Conservation (phyloP, 2,113 vertebrate genomes). For the Psophia crepitans region DNA sequence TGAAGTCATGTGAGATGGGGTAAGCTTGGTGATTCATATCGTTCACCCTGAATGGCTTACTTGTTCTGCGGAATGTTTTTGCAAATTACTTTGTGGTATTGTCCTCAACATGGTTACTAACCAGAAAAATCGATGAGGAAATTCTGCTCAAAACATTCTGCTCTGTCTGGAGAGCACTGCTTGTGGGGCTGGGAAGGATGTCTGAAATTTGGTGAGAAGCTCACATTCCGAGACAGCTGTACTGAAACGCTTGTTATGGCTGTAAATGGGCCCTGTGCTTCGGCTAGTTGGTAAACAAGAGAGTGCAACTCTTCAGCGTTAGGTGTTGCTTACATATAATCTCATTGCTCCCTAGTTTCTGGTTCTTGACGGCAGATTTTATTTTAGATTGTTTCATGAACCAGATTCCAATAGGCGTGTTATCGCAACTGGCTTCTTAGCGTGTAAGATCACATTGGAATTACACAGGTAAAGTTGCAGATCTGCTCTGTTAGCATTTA, state of each 20-base stretch:
- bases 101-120: slow-evolving; percentile 11
- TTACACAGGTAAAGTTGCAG: neutral
- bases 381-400: neutral
- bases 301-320: neutral
- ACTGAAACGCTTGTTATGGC: neutral
- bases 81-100: slow-evolving; percentile 42
- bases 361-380: neutral
- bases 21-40: slow-evolving; percentile 33
- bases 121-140: slow-evolving; percentile 31
- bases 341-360: neutral
- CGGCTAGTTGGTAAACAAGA: neutral
- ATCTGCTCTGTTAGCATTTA: neutral
- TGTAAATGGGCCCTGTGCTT: neutral
- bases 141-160: slow-evolving; percentile 19
- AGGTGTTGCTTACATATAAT: neutral
- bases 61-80: slow-evolving; percentile 58
- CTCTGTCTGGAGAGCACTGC: neutral
- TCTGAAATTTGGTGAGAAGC: slow-evolving; percentile 23
- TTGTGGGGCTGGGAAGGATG: neutral
- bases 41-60: slow-evolving; percentile 27
- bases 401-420: neutral
- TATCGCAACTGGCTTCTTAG: neutral
- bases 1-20: slow-evolving; percentile 30
- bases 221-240: neutral
- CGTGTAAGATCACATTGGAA: neutral